Evolutionary conservation across 2,888 invertebrate species (phyloP).

Genomic region (Brachyptera risi): DNA sequence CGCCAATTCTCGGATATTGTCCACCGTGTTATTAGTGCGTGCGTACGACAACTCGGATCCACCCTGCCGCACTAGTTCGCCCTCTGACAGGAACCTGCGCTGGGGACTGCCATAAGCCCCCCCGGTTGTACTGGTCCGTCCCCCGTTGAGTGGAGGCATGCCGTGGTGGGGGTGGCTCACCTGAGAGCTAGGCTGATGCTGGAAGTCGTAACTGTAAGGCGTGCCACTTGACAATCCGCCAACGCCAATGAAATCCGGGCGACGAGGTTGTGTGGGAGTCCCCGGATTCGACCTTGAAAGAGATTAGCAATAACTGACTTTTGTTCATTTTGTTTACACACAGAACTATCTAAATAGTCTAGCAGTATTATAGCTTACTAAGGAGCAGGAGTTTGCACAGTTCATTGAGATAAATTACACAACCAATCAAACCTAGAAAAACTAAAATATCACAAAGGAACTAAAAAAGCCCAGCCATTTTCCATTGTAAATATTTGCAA

Average conservation of each 20-base stretch:
- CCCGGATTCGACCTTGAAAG: conserved; percentile 78
- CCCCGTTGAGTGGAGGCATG: conserved; percentile 22
- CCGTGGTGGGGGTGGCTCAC: conserved; percentile 40
- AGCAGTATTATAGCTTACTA: conserved; percentile 19
- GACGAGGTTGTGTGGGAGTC: conserved; percentile 83
- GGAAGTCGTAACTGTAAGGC: conserved; percentile 45
- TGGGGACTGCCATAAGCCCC: conserved; percentile 58
- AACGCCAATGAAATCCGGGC: conserved; percentile 84
- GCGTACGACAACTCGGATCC: conserved; percentile 58
- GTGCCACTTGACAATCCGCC: conserved; percentile 38
- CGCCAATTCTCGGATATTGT: conserved; percentile 83
- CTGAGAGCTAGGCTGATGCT: conserved; percentile 40
- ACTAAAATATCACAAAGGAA: background rate
- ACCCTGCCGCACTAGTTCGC: conserved; percentile 63
- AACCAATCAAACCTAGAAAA: conserved; percentile 12
- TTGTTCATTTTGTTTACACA: background rate
- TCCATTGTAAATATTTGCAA: no score
- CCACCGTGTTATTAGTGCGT: conserved; percentile 71
- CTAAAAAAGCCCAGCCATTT: conserved; percentile 2
- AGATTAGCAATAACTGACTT: background rate
- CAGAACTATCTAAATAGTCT: no score
- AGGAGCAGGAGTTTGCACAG: conserved; percentile 17
- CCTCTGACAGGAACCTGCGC: conserved; percentile 74
- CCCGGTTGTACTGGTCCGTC: conserved; percentile 41
- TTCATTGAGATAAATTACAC: background rate